Conservation (phyloP, 1,140 invertebrate genomes). For the Zeugodacus cucurbitae region DNA sequence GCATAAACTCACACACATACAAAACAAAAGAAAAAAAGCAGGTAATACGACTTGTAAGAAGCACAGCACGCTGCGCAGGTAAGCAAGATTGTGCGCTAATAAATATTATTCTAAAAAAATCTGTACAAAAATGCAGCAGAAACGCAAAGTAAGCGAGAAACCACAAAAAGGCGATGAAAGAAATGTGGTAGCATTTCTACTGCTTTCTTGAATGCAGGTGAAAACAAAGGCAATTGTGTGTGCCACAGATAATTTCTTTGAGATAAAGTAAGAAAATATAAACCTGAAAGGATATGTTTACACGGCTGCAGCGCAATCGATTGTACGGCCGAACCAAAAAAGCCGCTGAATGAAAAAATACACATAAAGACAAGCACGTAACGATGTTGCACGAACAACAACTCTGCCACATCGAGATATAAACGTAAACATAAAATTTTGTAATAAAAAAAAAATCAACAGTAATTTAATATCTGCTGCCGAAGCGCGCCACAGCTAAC, state of each 20-base stretch:
- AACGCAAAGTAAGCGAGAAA: not conserved
- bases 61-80: not conserved
- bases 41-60: not conserved
- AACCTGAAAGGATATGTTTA: not conserved
- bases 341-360: not conserved
- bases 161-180: not conserved
- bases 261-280: not conserved
- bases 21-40: not conserved
- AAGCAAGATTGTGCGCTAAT: not conserved
- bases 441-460: not conserved
- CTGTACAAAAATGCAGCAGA: not conserved
- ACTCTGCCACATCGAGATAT: not conserved
- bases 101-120: not conserved
- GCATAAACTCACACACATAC: not conserved
- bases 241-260: not conserved
- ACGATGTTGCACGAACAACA: not conserved
- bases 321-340: not conserved
- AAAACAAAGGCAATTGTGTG: constrained; percentile 29
- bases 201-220: not conserved
- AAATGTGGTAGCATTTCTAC: constrained; percentile 4
- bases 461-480: constrained; percentile 22
- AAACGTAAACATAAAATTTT: not conserved
- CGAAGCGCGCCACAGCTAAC: not conserved
- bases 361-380: not conserved
- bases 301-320: not conserved